phyloP scores from a whole-genome alignment of 1,140 invertebrate species.

The Diabrotica virgifera region DNA sequence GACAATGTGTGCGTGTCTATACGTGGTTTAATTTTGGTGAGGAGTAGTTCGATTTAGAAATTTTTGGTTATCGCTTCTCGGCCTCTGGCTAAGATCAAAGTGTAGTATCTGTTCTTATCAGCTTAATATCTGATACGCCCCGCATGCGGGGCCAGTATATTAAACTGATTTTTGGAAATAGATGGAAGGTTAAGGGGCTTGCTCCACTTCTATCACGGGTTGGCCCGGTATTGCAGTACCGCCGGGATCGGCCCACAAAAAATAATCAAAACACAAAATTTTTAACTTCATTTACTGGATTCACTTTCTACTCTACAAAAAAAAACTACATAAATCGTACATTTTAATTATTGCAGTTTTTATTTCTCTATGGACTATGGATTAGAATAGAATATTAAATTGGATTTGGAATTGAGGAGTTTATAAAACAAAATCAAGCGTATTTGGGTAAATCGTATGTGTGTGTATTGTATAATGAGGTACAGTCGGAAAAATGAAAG shows the following conservation, averaged over 20 bases:
- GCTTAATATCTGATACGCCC: constrained; percentile 25
- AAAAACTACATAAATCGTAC: no score
- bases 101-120: constrained; percentile 27
- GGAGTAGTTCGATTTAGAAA: not conserved
- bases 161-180: constrained; percentile 12
- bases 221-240: constrained; percentile 9
- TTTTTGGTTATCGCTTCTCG: not conserved
- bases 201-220: constrained; percentile 1
- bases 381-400: no score
- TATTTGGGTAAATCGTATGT: no score
- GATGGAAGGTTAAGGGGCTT: not conserved
- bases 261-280: not conserved
- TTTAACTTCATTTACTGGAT: no score
- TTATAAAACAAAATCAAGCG: no score
- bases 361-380: no score
- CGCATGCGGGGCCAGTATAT: constrained; percentile 25
- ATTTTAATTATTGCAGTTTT: no score
- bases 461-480: no score
- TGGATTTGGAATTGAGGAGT: no score
- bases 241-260: not conserved
- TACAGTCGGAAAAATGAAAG: no score
- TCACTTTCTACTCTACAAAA: no score
- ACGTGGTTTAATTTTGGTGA: not conserved
- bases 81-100: constrained; percentile 28
- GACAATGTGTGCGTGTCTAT: no score